Conservation (phyloP, 2,888 invertebrate species). For the Agrotis clavis region DNA sequence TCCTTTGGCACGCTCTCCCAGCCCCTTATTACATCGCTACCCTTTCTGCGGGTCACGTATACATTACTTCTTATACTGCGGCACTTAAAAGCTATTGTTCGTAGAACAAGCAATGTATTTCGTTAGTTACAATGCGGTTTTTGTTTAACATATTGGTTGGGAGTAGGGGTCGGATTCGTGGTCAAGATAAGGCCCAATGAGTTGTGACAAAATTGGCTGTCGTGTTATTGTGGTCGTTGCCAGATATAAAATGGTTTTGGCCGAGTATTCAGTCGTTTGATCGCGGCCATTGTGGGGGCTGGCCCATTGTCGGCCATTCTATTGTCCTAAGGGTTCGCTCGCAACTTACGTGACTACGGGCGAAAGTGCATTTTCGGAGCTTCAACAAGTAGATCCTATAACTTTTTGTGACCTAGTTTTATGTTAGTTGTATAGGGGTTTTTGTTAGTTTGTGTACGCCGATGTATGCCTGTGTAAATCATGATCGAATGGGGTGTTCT, state of each 20-base stretch:
- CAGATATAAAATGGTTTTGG: constrained; percentile 74
- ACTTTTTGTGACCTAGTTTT: constrained; percentile 25
- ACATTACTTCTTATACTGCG: constrained; percentile 53
- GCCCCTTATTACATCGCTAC: constrained; percentile 47
- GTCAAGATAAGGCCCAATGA: constrained; percentile 82
- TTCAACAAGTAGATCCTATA: constrained; percentile 47
- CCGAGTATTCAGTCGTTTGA: constrained; percentile 57
- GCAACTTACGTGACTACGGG: constrained; percentile 48
- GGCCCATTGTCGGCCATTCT: constrained; percentile 48
- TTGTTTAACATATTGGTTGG: constrained; percentile 42
- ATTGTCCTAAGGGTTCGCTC: constrained; percentile 49
- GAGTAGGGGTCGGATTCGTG: constrained; percentile 63
- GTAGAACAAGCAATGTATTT: constrained; percentile 57
- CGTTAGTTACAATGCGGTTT: constrained; percentile 26
- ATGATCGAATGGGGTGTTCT: not conserved
- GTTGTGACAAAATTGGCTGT: constrained; percentile 83
- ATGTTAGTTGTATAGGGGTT: constrained; percentile 8
- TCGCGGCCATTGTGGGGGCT: constrained; percentile 55
- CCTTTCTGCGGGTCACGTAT: constrained; percentile 25
- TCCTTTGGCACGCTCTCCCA: constrained; percentile 70
- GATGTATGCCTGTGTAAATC: constrained; percentile 27
- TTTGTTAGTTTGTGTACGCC: not conserved
- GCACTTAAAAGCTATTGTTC: constrained; percentile 11
- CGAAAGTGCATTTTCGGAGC: constrained; percentile 59
- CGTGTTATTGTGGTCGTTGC: constrained; percentile 77